phyloP scores from a whole-genome alignment of 2,888 invertebrate species.

The Coecobrya sp. region DNA sequence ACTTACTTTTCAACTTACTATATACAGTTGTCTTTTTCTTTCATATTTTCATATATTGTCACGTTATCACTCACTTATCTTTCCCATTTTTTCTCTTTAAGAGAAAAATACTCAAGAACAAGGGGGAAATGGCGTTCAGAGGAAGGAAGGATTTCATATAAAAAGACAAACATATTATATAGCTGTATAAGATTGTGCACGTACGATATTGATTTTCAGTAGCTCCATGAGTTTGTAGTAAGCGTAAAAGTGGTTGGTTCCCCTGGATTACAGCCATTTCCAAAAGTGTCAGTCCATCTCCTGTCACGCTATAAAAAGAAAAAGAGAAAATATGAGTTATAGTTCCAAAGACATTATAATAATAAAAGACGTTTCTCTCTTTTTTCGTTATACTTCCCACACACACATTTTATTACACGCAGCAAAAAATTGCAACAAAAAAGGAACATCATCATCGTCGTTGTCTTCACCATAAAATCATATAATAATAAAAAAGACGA shows the following conservation, averaged over 20 bases:
- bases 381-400: background rate
- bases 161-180: background rate
- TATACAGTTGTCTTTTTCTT: no score
- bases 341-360: constrained; percentile 21
- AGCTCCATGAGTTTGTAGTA: constrained; percentile 96
- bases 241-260: constrained; percentile 95
- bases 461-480: constrained; percentile 51
- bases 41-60: constrained; percentile 18
- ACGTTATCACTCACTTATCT: constrained; percentile 48
- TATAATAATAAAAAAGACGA: constrained; percentile 66
- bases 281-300: constrained; percentile 95
- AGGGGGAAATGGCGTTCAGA: background rate
- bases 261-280: constrained; percentile 98
- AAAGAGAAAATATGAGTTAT: constrained; percentile 8
- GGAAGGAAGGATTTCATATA: constrained; percentile 1
- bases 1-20: no score
- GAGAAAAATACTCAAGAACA: background rate
- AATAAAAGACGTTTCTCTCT: constrained; percentile 46
- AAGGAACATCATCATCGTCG: constrained; percentile 20
- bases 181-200: constrained; percentile 87
- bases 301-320: constrained; percentile 79
- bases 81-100: constrained; percentile 8
- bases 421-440: constrained; percentile 19
- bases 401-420: background rate
- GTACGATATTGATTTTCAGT: constrained; percentile 95